Evolutionary conservation across 2,113 vertebrate genomes (phyloP), one percentile per base, ranked within the genome.

Genomic region (Ictidomys tridecemlineatus): DNA sequence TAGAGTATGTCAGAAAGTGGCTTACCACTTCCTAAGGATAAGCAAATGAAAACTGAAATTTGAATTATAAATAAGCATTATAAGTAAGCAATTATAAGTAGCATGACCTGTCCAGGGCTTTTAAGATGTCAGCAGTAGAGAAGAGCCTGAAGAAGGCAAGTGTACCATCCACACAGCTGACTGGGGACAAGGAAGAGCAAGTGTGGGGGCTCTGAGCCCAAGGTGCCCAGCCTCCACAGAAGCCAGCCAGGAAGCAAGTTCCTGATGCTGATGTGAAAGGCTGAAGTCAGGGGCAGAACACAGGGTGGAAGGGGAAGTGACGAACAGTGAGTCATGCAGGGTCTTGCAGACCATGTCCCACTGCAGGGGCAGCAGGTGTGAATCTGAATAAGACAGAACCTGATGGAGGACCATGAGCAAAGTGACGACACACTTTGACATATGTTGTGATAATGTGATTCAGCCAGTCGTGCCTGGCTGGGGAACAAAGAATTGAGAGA

Each of bases 191-290:
- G 48, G 13, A 70, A 86, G 10, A 32, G 4, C 0, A 4, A 17
- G 17, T 42, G 34, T 14, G 3, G 39, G 48, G 9, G 2, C 18
- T 9, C 9, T 34, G 6, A 61, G 39, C 4, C 11, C 37, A 17
- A 4, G 14, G n/a, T 17, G 1, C 32, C 16, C 76, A 17, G 14
- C 0, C 34, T 1, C 9, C 13, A 2, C 30, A 9, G 67, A 20
- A 42, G 14, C 12, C 32, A 72, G 0, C 0, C 1, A 42, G n/a
- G 17, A 79, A 51, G 10, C 9, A 4, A 2, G 6, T 4, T 37
- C 2, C 65, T 56, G 28, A 24, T 5, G 4, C 17, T 67, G 16
- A 32, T 12, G 4, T 0, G 2, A 39, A 85, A 53, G 2, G 4
- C 34, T n/a, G 34, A 24, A 42, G 10, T 16, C 10, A 28, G 45